Evolutionary conservation across 2,797 vertebrate genomes (phyloP).

Genomic region (Eulemur albifrons): DNA sequence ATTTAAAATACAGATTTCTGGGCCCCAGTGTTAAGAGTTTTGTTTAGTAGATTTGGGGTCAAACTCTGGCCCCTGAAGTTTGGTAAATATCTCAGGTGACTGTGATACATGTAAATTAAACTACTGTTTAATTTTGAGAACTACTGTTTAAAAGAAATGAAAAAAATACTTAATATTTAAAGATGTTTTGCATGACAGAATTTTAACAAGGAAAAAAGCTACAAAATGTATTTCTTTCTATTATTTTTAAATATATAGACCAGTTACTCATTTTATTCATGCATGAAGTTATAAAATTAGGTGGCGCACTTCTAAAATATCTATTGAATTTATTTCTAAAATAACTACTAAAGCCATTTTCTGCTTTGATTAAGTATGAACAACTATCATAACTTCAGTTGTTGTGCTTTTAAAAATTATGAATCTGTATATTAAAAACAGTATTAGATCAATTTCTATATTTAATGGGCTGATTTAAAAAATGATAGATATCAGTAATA

Average conservation of each 20-base stretch:
- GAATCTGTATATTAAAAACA: background rate
- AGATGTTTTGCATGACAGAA: background rate
- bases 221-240: background rate
- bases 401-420: background rate
- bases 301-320: constrained; percentile 1
- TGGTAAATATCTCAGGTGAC: background rate
- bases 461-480: background rate
- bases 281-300: constrained; percentile 29
- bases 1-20: constrained; percentile 7
- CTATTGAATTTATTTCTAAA: constrained; percentile 41
- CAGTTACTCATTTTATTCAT: background rate
- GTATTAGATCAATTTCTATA: background rate
- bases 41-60: background rate
- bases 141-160: constrained; percentile 26
- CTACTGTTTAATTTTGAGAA: background rate
- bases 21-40: background rate
- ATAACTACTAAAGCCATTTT: constrained; percentile 7
- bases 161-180: background rate
- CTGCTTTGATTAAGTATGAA: constrained; percentile 9
- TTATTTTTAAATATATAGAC: constrained; percentile 13
- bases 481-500: background rate
- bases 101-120: constrained; percentile 1
- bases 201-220: constrained; percentile 36
- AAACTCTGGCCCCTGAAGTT: background rate
- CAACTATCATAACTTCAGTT: background rate